Percentiles rank a stretch among this genome's conserved stretches.
Evolutionary conservation across 2,113 vertebrate species (phyloP).

Genomic region (Spermophilus dauricus): DNA sequence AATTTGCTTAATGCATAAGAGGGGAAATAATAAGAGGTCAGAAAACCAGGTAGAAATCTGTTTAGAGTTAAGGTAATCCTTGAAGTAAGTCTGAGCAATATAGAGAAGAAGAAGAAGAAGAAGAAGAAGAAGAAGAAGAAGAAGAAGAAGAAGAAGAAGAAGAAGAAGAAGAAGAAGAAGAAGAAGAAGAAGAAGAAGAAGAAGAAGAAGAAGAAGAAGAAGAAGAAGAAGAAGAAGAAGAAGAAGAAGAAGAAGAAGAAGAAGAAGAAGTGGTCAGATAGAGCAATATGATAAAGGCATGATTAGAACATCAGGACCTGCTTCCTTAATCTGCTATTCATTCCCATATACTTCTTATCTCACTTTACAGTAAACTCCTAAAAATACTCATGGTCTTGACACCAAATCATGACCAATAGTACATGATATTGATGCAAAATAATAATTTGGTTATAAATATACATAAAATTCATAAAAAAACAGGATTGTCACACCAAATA

Average conservation of each 20-base stretch:
- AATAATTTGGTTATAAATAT: not conserved
- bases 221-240: too few species aligned
- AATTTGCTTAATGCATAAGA: not conserved
- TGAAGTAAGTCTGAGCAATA: not conserved
- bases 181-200: too few species aligned
- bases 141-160: too few species aligned
- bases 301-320: not conserved
- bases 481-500: not conserved
- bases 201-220: too few species aligned
- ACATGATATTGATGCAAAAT: not conserved
- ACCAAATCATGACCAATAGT: not conserved
- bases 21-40: fast-evolving
- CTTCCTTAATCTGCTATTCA: not conserved
- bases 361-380: not conserved
- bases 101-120: not conserved
- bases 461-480: not conserved
- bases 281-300: not conserved
- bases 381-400: not conserved
- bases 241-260: too few species aligned
- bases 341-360: not conserved
- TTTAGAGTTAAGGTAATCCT: not conserved
- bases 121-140: too few species aligned
- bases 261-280: not conserved
- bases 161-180: too few species aligned
- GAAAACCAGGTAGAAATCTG: not conserved